Conservation (phyloP, 2,113 vertebrate species). For the Bubo blakistoni region DNA sequence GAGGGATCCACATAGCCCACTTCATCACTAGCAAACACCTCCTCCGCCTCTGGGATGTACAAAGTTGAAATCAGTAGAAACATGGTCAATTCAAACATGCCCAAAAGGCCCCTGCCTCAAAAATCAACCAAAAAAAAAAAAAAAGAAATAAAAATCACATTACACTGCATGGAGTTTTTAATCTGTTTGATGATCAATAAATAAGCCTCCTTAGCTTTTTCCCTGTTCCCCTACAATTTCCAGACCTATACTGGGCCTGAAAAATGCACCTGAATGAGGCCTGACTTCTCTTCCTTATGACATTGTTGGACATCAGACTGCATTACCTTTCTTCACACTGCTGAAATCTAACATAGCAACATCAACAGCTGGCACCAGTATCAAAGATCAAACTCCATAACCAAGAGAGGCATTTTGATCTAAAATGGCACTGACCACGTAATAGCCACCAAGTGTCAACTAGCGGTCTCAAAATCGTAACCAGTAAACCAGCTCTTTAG, state of each 20-base stretch:
- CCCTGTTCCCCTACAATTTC: not conserved
- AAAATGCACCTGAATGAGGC: not conserved
- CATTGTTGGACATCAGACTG: not conserved
- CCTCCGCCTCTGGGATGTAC: not conserved
- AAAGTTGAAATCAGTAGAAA: not conserved
- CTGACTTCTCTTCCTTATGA: not conserved
- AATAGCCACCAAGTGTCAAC: not conserved
- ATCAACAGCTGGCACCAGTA: not conserved
- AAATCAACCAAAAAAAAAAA: not conserved
- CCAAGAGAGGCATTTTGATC: not conserved
- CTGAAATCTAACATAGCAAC: not conserved
- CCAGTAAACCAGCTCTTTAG: not conserved
- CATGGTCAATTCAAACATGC: not conserved
- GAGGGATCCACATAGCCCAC: not conserved
- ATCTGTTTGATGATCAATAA: not conserved
- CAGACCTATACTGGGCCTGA: not conserved
- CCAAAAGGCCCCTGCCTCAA: not conserved
- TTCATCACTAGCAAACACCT: not conserved
- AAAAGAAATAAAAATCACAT: not conserved
- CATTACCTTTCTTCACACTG: not conserved
- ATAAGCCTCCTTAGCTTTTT: not conserved
- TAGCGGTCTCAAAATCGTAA: not conserved
- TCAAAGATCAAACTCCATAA: not conserved
- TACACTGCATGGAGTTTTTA: not conserved
- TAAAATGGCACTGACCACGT: not conserved